Base-by-base conservation (phyloP, 1,140 invertebrate species). In the Solenopsis fugax region DNA sequence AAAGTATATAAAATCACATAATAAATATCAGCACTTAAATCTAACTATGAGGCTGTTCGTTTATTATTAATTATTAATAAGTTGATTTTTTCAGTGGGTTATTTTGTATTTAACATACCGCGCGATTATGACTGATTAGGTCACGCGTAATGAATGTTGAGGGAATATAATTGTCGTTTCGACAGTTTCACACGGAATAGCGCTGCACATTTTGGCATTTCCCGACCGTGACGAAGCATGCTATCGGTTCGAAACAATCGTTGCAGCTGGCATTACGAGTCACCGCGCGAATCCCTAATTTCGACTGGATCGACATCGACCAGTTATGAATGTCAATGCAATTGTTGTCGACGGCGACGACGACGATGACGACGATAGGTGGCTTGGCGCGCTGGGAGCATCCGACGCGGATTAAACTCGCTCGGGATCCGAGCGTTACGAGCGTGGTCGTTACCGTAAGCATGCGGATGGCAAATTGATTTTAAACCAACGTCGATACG, bases 321-420 rank as follows among this genome's bases (percentile, higher is more conserved):
- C 50, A 85, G 89, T 92, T 92, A 93, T 93, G 89, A 93, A 92
- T 91, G 90, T 91, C 90, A 90, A 93, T 92, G 92, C 85, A 87
- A 92, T 88, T 88, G 90, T 92, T 90, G 29, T 29, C 29, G 29
- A 29, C 29, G 29, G 2, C 41, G 7, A 41, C 41, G 41, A 41
- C 41, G 41, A 41, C 41, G 89, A 13, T 13, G 58, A 62, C 34
- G 41, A 50, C 12, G 54, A 18, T 90, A 78, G 37, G 73, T 56
- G 56, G 72, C 29, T 48, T 16, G 81, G 34, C 12, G 16, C 29
- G 34, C n/a, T 34, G 41, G 60, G n/a, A 37, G 86, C 67, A 76
- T 71, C 62, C 60, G n/a, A 41, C n/a, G 69, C 37, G 67, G 87
- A 87, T 84, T 82, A 91, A 93, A 93, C 90, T 88, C 82, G 67